These are phyloP conservation scores for Bugulina stolonifera DNA, from an alignment of 2,888 invertebrate species.

Conservation along the genomic window DNA sequence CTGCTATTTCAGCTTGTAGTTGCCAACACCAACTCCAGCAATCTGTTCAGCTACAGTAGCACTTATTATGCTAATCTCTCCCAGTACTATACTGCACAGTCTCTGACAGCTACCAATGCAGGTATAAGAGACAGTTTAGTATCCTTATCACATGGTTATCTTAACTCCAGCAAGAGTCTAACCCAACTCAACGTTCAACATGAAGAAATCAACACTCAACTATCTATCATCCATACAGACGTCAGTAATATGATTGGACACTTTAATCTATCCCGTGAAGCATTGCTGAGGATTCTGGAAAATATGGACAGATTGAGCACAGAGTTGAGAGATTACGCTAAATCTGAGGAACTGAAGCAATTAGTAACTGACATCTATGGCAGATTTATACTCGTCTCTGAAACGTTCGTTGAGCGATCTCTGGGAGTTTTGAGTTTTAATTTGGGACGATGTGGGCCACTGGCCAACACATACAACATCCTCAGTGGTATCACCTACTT, in stretches of 20 bases:
- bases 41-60: background rate
- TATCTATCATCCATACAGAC: background rate
- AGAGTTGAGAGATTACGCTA: background rate
- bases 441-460: constrained; percentile 6
- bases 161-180: background rate
- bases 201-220: background rate
- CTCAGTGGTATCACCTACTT: background rate
- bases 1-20: background rate
- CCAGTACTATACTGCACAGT: background rate
- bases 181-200: background rate
- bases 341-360: background rate
- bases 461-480: background rate
- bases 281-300: background rate
- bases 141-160: background rate
- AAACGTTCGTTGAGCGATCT: background rate
- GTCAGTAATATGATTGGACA: background rate
- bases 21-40: no score
- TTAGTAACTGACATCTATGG: background rate
- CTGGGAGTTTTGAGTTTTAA: background rate
- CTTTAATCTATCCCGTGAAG: background rate
- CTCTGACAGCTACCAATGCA: background rate
- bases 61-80: background rate
- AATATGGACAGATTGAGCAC: background rate
- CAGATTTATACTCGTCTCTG: background rate
- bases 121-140: background rate